Base-by-base conservation (phyloP, 2,113 vertebrate species). In the Drymodes brunneopygia region DNA sequence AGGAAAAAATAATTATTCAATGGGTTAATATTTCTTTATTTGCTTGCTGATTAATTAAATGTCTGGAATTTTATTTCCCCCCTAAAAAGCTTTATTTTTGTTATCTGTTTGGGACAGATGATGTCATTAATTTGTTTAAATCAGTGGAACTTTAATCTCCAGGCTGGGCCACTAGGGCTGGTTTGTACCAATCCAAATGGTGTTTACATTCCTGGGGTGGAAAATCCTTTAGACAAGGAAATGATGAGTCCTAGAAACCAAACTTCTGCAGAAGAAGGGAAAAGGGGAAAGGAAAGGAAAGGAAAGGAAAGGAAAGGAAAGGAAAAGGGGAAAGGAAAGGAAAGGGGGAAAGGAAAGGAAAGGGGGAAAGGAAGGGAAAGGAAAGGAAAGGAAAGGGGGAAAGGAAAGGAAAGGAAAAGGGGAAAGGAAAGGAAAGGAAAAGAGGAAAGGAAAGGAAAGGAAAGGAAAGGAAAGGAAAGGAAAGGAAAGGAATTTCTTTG, bases 341-440 rank as follows among this genome's bases (percentile, higher is more conserved):
- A n/a, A 66, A 85, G 15, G 2, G 6, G 8, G 6, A 9, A 24
- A 60, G 56, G 64, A 40, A 67, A 66, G 10, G 8, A 5, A 23
- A n/a, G 4, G 10, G n/a, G n/a, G n/a, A n/a, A n/a, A n/a, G n/a
- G n/a, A 3, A n/a, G 47, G 24, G 5, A 1, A 48, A 11, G 14
- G 7, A 23, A 70, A 4, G 7, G 5, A 40, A 21, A 3, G 38
- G 4, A 14, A 48, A 25, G 11, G 38, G 38, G 66, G 7, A 21
- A 10, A 4, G 60, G 4, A 13, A 22, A 42, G 42, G n/a, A n/a
- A 14, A 14, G 65, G 82, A n/a, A 66, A 85, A 18, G 2, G 6
- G 8, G 6, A 9, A 24, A 60, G 56, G 64, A 40, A 67, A 66
- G 10, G 8, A 5, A 23, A n/a, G 4, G 10, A 3, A n/a, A 53